Evolutionary conservation across 2,797 vertebrate species (phyloP).

Genomic region (Petrocephalus schoutedeni): DNA sequence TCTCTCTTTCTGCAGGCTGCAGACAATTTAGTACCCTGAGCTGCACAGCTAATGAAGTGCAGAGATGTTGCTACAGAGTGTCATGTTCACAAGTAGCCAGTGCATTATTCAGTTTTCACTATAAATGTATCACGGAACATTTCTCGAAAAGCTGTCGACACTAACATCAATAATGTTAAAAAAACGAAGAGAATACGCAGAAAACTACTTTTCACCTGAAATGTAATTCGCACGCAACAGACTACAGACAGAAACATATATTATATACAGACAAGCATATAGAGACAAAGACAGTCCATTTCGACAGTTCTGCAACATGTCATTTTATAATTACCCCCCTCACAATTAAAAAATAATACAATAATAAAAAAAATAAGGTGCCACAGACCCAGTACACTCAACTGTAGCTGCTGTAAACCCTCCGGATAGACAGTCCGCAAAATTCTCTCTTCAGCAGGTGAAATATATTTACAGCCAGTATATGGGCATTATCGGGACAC

Average conservation of each 20-base stretch:
- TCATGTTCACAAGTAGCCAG: not conserved
- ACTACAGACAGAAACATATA: not conserved
- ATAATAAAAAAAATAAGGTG: not conserved
- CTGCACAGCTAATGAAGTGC: not conserved
- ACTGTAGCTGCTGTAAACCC: not conserved
- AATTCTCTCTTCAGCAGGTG: not conserved
- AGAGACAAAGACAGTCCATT: not conserved
- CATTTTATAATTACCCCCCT: not conserved
- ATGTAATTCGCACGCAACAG: not conserved
- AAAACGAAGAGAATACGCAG: not conserved
- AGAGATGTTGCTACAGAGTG: not conserved
- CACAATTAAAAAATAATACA: not conserved
- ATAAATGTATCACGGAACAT: not conserved
- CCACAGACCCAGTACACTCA: not conserved
- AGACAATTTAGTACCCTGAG: not conserved
- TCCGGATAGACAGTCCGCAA: not conserved
- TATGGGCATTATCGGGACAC: not conserved
- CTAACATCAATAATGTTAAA: not conserved
- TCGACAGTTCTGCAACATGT: not conserved
- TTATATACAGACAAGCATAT: not conserved
- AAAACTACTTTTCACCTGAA: not conserved
- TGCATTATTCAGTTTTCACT: not conserved
- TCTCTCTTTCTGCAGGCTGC: not conserved
- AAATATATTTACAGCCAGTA: not conserved
- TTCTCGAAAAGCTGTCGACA: not conserved